These are phyloP conservation scores for Drosophila littoralis DNA, from an alignment of 1,140 invertebrate species.

Conservation along the genomic window DNA sequence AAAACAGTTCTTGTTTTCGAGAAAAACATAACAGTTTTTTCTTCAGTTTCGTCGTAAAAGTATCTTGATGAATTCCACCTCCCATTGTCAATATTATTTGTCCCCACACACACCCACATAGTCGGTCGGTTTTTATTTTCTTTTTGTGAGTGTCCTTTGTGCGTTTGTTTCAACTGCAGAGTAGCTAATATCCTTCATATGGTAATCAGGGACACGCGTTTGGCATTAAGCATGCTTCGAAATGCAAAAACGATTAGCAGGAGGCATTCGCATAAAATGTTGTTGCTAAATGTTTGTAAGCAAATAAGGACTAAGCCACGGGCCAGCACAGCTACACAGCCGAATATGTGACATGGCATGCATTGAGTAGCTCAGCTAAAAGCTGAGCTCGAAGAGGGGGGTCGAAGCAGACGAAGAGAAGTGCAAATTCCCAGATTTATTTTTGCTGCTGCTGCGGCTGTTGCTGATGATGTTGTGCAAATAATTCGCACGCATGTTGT, in stretches of 20 bases:
- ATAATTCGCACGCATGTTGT: slow-evolving; percentile 63
- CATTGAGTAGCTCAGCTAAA: slow-evolving; percentile 35
- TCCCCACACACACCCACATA: not conserved
- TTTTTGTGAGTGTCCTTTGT: not conserved
- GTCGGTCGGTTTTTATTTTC: not conserved
- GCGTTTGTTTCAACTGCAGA: slow-evolving; percentile 2
- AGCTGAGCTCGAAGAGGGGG: not conserved
- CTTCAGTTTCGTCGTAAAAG: not conserved
- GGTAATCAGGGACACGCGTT: slow-evolving; percentile 73
- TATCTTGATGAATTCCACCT: not conserved
- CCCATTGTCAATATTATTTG: not conserved
- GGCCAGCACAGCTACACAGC: slow-evolving; percentile 5
- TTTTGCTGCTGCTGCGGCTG: not conserved
- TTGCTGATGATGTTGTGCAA: slow-evolving; percentile 57
- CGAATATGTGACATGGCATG: slow-evolving; percentile 47
- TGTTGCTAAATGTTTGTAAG: slow-evolving; percentile 72
- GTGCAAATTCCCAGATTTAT: slow-evolving; percentile 17
- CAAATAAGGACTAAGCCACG: slow-evolving; percentile 53
- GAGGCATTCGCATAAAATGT: slow-evolving; percentile 62
- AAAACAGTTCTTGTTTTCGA: no score
- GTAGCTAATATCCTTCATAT: slow-evolving; percentile 62
- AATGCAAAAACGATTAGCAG: slow-evolving; percentile 77
- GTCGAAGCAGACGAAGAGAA: not conserved
- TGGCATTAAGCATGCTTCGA: slow-evolving; percentile 65
- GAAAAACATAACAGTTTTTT: no score